Conservation (phyloP, 2,888 invertebrate species). For the Deilephila porcellus region DNA sequence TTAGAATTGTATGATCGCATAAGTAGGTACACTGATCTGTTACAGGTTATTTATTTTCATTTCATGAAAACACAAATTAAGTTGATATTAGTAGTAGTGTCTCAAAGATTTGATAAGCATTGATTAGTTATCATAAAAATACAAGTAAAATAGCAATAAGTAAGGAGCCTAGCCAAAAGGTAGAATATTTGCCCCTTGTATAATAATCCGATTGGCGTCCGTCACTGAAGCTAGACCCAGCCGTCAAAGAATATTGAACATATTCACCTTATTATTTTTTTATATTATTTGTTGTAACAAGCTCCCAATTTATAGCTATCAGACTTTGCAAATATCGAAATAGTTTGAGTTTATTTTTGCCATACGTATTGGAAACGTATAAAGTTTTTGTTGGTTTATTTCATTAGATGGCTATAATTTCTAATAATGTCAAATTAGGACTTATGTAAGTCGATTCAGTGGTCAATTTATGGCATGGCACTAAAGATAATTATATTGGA, state of each 20-base stretch:
- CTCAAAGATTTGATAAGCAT: background rate
- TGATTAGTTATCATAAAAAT: background rate
- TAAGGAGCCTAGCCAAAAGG: background rate
- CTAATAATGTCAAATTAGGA: background rate
- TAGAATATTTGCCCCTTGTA: conserved; percentile 50
- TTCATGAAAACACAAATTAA: background rate
- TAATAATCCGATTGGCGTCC: conserved; percentile 64
- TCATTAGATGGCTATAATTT: background rate
- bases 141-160: background rate
- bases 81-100: background rate
- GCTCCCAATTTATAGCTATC: conserved; percentile 42
- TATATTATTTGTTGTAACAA: conserved; percentile 41
- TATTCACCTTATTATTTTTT: conserved; percentile 35
- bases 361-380: conserved; percentile 16
- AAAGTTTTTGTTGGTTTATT: conserved; percentile 11
- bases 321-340: conserved; percentile 24
- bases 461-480: background rate
- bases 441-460: background rate
- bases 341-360: background rate
- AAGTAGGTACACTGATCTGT: too few species aligned
- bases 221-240: conserved; percentile 43
- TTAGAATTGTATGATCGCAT: too few species aligned
- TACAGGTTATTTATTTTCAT: too few species aligned
- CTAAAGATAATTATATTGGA: background rate
- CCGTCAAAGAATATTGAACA: conserved; percentile 51